Evolutionary conservation across 2,888 invertebrate genomes (phyloP).

Genomic region (Lordiphosa fenestrarum): DNA sequence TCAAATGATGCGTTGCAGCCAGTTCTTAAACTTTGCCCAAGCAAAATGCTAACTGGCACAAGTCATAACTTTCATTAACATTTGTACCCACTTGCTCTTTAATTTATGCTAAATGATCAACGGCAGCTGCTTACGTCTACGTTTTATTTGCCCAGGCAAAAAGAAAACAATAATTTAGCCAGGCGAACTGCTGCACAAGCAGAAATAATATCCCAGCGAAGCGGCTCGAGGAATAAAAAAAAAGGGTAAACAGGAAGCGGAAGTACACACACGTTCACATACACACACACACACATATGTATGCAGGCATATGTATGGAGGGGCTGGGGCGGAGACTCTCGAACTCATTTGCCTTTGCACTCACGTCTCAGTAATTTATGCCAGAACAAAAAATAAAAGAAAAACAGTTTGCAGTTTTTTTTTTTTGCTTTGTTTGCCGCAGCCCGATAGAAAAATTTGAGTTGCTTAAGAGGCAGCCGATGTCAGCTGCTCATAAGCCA

Average conservation of each 20-base stretch:
- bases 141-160: conserved; percentile 65
- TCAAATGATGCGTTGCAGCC: too few relatives aligned
- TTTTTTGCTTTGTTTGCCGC: neutral
- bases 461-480: neutral
- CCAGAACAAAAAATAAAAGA: conserved; percentile 41
- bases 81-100: conserved; percentile 28
- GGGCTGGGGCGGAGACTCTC: conserved; percentile 5
- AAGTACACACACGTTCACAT: conserved; percentile 41
- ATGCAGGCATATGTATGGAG: conserved; percentile 15
- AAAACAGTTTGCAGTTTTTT: neutral
- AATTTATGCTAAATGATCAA: conserved; percentile 70
- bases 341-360: conserved; percentile 69
- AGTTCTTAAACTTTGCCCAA: neutral
- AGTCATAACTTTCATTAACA: conserved; percentile 55
- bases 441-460: neutral
- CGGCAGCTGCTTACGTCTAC: conserved; percentile 65
- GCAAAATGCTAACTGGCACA: conserved; percentile 5
- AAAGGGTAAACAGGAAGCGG: conserved; percentile 68
- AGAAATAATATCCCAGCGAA: conserved; percentile 46
- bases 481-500: conserved; percentile 16
- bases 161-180: conserved; percentile 70
- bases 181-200: conserved; percentile 57
- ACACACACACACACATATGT: conserved; percentile 12
- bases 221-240: conserved; percentile 23
- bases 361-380: conserved; percentile 68